Base-by-base conservation (phyloP, 2,888 invertebrate species). In the Cancer borealis region DNA sequence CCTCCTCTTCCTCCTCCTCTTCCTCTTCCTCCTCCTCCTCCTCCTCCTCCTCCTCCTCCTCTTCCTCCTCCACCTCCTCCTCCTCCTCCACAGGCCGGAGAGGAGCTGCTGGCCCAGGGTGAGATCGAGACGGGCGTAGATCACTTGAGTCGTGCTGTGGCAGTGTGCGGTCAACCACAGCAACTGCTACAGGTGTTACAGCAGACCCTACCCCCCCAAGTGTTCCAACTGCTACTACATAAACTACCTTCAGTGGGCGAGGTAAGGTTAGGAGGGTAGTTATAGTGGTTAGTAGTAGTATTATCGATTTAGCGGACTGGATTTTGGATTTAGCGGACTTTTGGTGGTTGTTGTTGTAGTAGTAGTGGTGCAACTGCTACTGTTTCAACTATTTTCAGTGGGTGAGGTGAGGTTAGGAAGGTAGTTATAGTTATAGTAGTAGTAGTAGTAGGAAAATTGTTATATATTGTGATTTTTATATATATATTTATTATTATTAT, bases 111-210 rank as follows among this genome's bases (percentile, higher is more conserved):
- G 96, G 98, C 98, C 21, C 97, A 97, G n/a, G 99, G 99, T 21
- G 98, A 99, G 96, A 96, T 98, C 95, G 98, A 99, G 96, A 98
- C 98, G 89, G 99, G 99, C 73, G 98, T 99, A 92, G 99, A 99
- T 96, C 99, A 99, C 97, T 97, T 99, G 96, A 98, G 98, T 88
- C 99, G 99, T 97, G 99, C 99, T 12, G 98, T 99, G n/a, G 98
- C 99, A 4, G 98, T 99, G 47, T 99, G 99, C 96, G 99, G 99
- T 17, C 99, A 99, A 96, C 98, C 99, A 0, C 98, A 98, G 96
- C 98, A 99, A 96, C 97, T 99, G 92, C 97, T 99, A 92, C 98
- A 98, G 96, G 98, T 98, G 95, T 97, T 99, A 93, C 99, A 99
- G 97, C 99, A 99, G 97, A 99, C 99, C 66, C 97, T 99, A 97